Evolutionary conservation across 2,113 vertebrate genomes (phyloP).

Genomic region (Natator depressus): DNA sequence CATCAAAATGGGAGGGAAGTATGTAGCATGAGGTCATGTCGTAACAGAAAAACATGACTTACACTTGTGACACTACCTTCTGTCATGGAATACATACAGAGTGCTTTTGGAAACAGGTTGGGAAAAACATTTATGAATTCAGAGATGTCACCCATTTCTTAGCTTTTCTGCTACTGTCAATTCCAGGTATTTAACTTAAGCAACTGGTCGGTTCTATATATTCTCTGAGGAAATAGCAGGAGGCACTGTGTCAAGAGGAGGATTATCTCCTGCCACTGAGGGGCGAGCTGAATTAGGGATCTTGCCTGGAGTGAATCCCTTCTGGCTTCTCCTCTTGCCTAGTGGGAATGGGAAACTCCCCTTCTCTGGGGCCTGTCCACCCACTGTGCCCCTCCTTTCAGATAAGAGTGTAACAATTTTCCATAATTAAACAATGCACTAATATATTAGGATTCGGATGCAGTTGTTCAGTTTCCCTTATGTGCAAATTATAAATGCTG

Average conservation of each 20-base stretch:
- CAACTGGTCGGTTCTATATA: not conserved
- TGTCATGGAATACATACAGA: not conserved
- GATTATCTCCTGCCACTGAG: not conserved
- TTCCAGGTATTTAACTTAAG: not conserved
- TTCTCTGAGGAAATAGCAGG: not conserved
- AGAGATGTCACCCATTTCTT: not conserved
- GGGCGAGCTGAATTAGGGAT: not conserved
- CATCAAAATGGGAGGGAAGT: not conserved
- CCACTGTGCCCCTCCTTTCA: not conserved
- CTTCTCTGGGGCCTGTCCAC: not conserved
- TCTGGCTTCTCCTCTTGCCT: not conserved
- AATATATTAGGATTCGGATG: not conserved
- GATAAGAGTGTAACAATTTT: not conserved
- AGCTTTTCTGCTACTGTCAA: not conserved
- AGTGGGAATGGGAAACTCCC: not conserved
- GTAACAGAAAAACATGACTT: slow-evolving; percentile 24
- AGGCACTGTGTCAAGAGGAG: not conserved
- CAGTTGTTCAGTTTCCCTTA: not conserved
- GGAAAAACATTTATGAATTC: slow-evolving; percentile 17
- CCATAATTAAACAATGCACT: not conserved
- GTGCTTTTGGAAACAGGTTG: slow-evolving; percentile 18
- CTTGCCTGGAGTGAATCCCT: not conserved
- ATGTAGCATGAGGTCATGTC: not conserved
- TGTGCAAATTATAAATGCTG: not conserved
- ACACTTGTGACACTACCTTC: slow-evolving; percentile 24